Evolutionary conservation across 2,888 invertebrate species (phyloP).

Genomic region (Pseudoips prasinana): DNA sequence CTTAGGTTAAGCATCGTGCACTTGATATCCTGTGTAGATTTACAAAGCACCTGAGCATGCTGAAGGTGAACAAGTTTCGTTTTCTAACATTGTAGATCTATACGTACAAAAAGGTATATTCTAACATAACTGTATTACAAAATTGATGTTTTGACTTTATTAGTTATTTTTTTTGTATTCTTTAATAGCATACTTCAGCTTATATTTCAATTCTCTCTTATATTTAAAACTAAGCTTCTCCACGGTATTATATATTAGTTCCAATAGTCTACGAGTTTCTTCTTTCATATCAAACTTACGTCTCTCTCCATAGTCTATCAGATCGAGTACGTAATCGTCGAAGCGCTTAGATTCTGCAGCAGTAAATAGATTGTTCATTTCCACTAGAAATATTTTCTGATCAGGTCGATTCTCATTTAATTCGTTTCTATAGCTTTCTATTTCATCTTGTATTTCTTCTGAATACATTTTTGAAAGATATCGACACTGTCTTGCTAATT

Average conservation of each 20-base stretch:
- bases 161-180: conserved; percentile 43
- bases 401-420: conserved; percentile 28
- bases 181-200: conserved; percentile 39
- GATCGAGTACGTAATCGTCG: conserved; percentile 44
- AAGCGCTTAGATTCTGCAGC: conserved; percentile 42
- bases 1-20: too few relatives aligned
- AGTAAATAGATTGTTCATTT: conserved; percentile 49
- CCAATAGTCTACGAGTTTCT: conserved; percentile 18
- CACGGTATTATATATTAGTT: conserved; percentile 26
- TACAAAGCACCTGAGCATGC: too few relatives aligned
- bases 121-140: too few relatives aligned
- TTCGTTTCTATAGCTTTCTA: conserved; percentile 33
- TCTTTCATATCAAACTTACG: too few relatives aligned
- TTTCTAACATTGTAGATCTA: too few relatives aligned
- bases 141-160: too few relatives aligned
- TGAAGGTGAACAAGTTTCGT: too few relatives aligned
- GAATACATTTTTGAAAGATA: conserved; percentile 35
- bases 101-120: too few relatives aligned
- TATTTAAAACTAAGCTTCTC: conserved; percentile 23
- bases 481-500: conserved; percentile 38
- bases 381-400: conserved; percentile 41
- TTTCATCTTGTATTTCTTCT: conserved; percentile 37
- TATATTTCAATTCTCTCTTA: conserved; percentile 27
- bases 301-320: conserved; percentile 16
- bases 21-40: too few relatives aligned